phyloP scores from a whole-genome alignment of 2,113 vertebrate genomes.

The Holacanthus passer region DNA sequence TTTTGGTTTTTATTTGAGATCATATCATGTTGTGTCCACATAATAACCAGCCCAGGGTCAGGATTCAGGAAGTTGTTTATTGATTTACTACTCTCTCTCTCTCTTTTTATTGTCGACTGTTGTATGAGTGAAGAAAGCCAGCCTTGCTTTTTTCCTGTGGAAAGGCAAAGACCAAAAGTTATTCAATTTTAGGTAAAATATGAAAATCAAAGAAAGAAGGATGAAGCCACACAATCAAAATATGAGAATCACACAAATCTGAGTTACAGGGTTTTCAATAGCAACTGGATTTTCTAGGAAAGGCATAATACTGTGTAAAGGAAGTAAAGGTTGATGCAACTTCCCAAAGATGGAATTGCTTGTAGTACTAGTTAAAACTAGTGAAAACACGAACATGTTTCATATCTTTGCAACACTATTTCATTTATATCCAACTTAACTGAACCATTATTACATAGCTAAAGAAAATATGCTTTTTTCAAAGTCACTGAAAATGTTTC shows the following conservation, averaged over 20 bases:
- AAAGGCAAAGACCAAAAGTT: too few species aligned
- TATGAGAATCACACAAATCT: not conserved
- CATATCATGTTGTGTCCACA: not conserved
- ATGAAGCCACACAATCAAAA: not conserved
- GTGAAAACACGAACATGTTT: not conserved
- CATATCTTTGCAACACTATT: not conserved
- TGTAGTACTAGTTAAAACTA: not conserved
- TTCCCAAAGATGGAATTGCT: not conserved
- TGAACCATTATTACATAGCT: not conserved
- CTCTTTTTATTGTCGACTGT: too few species aligned
- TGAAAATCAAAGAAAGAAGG: not conserved
- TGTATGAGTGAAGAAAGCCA: not conserved
- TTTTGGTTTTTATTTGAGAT: not conserved
- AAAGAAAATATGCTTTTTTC: not conserved
- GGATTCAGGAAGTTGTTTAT: not conserved
- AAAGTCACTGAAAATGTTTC: not conserved
- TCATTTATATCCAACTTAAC: not conserved
- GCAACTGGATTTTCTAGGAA: not conserved
- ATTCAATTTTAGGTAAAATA: not conserved
- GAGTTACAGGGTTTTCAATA: not conserved
- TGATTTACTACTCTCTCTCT: too few species aligned
- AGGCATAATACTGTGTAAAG: too few species aligned
- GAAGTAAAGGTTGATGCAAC: too few species aligned
- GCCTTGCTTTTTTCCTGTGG: not conserved
- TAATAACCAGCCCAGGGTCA: not conserved